These are phyloP conservation scores for Pocillopora grandis DNA, from an alignment of 92 coral and sea anemone species.

Conservation along the genomic window DNA sequence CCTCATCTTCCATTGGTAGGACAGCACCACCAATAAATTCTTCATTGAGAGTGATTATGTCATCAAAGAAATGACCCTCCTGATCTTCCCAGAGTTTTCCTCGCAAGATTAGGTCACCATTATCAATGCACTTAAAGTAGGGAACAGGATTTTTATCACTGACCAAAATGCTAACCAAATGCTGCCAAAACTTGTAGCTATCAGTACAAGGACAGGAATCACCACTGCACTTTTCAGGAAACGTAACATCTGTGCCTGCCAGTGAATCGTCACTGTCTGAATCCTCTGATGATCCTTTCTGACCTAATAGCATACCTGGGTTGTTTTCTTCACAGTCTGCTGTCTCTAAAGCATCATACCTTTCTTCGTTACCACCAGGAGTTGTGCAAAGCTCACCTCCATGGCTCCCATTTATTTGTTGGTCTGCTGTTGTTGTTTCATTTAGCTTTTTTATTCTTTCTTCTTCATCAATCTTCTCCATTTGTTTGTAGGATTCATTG, in stretches of 20 bases:
- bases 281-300: background rate
- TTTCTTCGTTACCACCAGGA: background rate
- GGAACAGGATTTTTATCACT: constrained; percentile 40
- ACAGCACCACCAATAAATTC: constrained; percentile 17
- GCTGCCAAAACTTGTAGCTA: constrained; percentile 25
- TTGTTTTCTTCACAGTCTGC: background rate
- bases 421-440: constrained; percentile 2
- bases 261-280: background rate
- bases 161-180: constrained; percentile 30
- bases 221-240: constrained; percentile 17
- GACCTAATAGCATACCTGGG: background rate
- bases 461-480: background rate
- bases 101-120: constrained; percentile 15
- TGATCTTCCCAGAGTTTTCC: constrained; percentile 12
- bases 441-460: background rate
- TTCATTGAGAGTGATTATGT: constrained; percentile 30
- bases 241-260: background rate
- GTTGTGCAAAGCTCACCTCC: background rate
- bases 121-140: constrained; percentile 29
- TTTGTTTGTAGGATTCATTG: background rate
- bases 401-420: background rate
- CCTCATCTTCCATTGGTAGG: constrained; percentile 12
- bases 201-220: constrained; percentile 40
- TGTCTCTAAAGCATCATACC: background rate
- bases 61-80: constrained; percentile 34